Percentiles rank a stretch among this genome's conserved stretches.
phyloP scores from a whole-genome alignment of 2,113 vertebrate genomes.

The Parotia lawesii region DNA sequence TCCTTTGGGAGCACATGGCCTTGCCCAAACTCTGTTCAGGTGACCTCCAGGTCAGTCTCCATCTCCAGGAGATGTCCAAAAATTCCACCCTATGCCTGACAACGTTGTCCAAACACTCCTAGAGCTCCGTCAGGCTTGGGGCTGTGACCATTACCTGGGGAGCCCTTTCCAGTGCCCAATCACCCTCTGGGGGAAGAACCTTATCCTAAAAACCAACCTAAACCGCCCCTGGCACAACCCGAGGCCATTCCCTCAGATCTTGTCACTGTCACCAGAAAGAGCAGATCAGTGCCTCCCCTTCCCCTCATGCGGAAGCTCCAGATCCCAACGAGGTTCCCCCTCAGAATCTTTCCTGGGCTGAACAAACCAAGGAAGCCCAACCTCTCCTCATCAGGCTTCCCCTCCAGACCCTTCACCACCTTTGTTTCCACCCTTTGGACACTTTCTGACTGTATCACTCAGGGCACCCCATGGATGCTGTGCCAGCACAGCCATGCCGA shows the following conservation, averaged over 20 bases:
- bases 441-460: not conserved
- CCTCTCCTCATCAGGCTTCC: not conserved
- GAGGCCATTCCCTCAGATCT: not conserved
- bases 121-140: not conserved
- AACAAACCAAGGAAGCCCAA: too few relatives aligned
- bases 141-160: not conserved
- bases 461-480: not conserved
- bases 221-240: not conserved
- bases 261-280: not conserved
- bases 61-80: not conserved
- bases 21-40: not conserved
- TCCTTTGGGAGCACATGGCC: not conserved
- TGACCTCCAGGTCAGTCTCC: not conserved
- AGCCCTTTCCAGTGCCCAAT: not conserved
- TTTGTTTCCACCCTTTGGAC: not conserved
- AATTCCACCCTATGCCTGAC: not conserved
- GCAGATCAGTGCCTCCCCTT: not conserved
- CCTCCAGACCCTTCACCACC: not conserved
- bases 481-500: not conserved
- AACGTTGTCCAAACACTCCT: not conserved
- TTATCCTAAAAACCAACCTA: not conserved
- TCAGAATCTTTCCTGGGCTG: too few relatives aligned
- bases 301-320: not conserved
- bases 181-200: not conserved
- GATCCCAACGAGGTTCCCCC: rapidly evolving